Conservation (phyloP, 1,140 invertebrate genomes). For the Archegozetes longisetosus region DNA sequence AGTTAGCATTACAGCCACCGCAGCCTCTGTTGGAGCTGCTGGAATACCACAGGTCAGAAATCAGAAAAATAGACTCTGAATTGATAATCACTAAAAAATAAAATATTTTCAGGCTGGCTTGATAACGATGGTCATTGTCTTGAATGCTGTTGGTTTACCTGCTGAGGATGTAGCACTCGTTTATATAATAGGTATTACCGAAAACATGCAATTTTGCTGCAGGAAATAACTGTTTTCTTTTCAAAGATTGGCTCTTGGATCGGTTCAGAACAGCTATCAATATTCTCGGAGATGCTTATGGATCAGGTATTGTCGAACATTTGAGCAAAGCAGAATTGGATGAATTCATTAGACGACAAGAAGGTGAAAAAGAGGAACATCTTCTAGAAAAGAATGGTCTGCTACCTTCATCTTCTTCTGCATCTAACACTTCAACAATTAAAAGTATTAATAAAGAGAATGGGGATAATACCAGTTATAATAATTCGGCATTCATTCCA, state of each 20-base stretch:
- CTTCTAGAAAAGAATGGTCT: not conserved
- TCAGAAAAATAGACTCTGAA: too few relatives aligned
- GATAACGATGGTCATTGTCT: constrained; percentile 19
- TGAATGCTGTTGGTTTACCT: constrained; percentile 17
- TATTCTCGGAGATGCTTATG: constrained; percentile 86
- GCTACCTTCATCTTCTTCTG: not conserved
- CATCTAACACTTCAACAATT: not conserved
- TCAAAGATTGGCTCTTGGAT: constrained; percentile 34
- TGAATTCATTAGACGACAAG: constrained; percentile 15
- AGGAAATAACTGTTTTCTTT: constrained; percentile 18
- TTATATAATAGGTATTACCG: constrained; percentile 14
- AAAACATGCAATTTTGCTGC: too few relatives aligned
- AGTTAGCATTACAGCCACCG: constrained; percentile 79
- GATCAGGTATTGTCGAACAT: constrained; percentile 77
- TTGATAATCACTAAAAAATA: not conserved
- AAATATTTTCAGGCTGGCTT: constrained; percentile 24
- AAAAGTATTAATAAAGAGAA: not conserved
- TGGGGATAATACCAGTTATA: not conserved
- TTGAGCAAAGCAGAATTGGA: constrained; percentile 62
- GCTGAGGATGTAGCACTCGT: constrained; percentile 17
- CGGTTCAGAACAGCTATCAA: constrained; percentile 91
- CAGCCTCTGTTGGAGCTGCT: constrained; percentile 90
- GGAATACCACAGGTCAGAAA: constrained; percentile 57
- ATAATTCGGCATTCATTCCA: not conserved
- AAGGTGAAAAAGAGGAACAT: too few relatives aligned